These are phyloP conservation scores for Anguilla obscura DNA, from an alignment of 2,797 vertebrate species.

Conservation along the genomic window DNA sequence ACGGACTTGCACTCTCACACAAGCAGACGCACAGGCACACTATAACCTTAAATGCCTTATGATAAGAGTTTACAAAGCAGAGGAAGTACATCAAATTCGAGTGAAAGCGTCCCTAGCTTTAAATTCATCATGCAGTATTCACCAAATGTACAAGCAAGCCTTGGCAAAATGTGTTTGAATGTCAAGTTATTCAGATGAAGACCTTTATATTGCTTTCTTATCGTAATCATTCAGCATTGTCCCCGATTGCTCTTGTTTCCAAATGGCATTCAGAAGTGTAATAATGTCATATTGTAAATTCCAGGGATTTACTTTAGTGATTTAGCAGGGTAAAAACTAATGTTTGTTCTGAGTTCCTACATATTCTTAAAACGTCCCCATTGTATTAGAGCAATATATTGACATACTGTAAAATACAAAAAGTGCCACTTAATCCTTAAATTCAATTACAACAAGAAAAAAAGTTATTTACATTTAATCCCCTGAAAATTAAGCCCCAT, in stretches of 20 bases:
- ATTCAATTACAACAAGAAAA: slow-evolving; percentile 47
- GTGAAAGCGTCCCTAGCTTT: neutral
- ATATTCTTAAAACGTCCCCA: neutral
- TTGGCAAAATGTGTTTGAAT: neutral
- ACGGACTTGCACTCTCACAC: neutral
- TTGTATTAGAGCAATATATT: slow-evolving; percentile 23
- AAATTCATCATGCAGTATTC: neutral
- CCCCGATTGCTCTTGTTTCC: neutral
- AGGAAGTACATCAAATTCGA: neutral
- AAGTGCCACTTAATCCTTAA: slow-evolving; percentile 43
- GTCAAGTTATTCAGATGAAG: neutral
- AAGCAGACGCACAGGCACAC: neutral
- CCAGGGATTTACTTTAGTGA: neutral
- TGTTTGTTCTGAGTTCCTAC: neutral
- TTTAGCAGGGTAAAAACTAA: neutral
- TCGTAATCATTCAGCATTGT: neutral
- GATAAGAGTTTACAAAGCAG: neutral
- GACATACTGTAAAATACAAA: slow-evolving; percentile 14
- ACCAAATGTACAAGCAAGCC: neutral
- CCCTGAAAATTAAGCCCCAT: slow-evolving; percentile 46
- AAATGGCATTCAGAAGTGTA: neutral
- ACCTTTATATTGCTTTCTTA: neutral
- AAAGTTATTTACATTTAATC: slow-evolving; percentile 47
- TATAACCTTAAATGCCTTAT: neutral
- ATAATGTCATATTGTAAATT: neutral